Evolutionary conservation across 2,888 invertebrate species (phyloP).

Genomic region (Dasypolia templi): DNA sequence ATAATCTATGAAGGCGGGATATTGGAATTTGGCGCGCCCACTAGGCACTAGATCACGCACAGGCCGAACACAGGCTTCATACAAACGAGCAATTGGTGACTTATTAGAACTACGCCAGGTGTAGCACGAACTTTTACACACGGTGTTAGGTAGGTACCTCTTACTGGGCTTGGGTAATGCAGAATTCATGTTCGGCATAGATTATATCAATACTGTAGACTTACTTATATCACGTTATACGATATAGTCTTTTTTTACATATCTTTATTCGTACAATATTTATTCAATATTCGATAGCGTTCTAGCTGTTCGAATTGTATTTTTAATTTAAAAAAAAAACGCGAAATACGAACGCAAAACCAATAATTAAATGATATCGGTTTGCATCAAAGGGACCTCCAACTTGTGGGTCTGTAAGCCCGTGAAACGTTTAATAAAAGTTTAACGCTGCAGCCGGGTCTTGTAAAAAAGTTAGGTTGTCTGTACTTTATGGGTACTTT

Average conservation of each 20-base stretch:
- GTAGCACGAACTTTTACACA: conserved; percentile 15
- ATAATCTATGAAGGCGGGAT: conserved; percentile 34
- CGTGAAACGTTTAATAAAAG: conserved; percentile 66
- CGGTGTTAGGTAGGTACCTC: conserved; percentile 7
- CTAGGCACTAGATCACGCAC: conserved; percentile 47
- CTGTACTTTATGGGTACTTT: conserved; percentile 47
- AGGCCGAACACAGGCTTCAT: conserved; percentile 34
- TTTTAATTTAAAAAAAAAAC: conserved; percentile 21
- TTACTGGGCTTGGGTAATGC: conserved; percentile 17
- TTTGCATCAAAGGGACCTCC: conserved; percentile 38
- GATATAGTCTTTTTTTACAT: background rate
- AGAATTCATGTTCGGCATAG: conserved; percentile 32
- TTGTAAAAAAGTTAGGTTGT: conserved; percentile 64
- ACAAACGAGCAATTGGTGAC: conserved; percentile 56
- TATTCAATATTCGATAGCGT: background rate
- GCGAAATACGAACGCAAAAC: background rate
- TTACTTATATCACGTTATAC: background rate
- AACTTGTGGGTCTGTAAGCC: conserved; percentile 48
- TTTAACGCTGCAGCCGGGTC: conserved; percentile 56
- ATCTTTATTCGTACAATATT: background rate
- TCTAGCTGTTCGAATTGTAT: background rate
- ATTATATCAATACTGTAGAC: conserved; percentile 27
- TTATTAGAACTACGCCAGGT: conserved; percentile 40
- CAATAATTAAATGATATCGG: conserved; percentile 39
- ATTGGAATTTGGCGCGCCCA: conserved; percentile 29